Evolutionary conservation across 2,888 invertebrate species (phyloP).

Genomic region (Plebejus melissa): DNA sequence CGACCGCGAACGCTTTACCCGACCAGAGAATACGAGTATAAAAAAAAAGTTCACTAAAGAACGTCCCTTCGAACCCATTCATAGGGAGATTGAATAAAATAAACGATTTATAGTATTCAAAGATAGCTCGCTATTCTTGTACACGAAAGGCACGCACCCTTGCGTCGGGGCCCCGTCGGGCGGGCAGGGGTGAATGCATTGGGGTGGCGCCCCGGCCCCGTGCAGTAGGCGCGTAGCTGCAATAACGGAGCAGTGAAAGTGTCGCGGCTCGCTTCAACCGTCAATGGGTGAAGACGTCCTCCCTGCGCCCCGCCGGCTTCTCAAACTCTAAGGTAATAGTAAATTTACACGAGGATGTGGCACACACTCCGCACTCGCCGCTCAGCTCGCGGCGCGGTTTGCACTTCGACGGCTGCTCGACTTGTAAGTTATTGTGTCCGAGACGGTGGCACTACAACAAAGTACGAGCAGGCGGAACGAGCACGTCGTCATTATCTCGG

Average conservation of each 20-base stretch:
- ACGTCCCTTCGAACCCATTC: slow-evolving; percentile 14
- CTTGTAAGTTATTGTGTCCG: not conserved
- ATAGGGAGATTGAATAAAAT: slow-evolving; percentile 29
- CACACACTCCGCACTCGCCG: slow-evolving; percentile 38
- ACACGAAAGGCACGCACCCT: slow-evolving; percentile 64
- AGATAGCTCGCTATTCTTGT: slow-evolving; percentile 55
- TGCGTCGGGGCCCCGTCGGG: slow-evolving; percentile 59
- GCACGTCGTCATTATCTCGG: slow-evolving; percentile 69
- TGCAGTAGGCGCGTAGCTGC: slow-evolving; percentile 76
- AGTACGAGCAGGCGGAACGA: slow-evolving; percentile 61
- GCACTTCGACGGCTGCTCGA: not conserved
- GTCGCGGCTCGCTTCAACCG: slow-evolving; percentile 77
- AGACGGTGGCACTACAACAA: slow-evolving; percentile 39
- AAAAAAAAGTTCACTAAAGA: slow-evolving; percentile 2
- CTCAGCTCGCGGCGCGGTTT: slow-evolving; percentile 36
- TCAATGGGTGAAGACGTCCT: slow-evolving; percentile 77
- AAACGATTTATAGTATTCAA: slow-evolving; percentile 37
- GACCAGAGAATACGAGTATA: not conserved
- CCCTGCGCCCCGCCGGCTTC: slow-evolving; percentile 75
- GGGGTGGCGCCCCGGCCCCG: slow-evolving; percentile 60
- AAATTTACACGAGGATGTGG: slow-evolving; percentile 51
- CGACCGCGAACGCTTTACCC: not conserved
- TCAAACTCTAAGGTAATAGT: slow-evolving; percentile 72
- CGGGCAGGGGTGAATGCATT: slow-evolving; percentile 69
- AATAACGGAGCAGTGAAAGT: slow-evolving; percentile 79